These are phyloP conservation scores for Channa maculata DNA, from an alignment of 2,113 vertebrate genomes.

Conservation along the genomic window DNA sequence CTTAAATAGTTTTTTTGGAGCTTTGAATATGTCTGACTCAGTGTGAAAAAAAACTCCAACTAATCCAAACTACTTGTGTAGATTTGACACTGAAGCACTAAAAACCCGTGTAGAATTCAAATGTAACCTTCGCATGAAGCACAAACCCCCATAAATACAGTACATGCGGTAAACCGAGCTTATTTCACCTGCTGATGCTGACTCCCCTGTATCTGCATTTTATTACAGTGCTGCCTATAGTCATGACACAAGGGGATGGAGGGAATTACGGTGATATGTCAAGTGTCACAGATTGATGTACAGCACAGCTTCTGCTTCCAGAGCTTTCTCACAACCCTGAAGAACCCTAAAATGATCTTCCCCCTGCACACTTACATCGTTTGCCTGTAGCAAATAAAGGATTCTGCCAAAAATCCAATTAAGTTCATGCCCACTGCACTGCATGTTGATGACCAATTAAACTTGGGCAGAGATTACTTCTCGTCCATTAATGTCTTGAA, in stretches of 20 bases:
- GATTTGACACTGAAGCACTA: conserved; percentile 25
- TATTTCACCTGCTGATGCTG: conserved; percentile 16
- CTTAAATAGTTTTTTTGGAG: neutral
- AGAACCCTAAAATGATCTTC: conserved; percentile 6
- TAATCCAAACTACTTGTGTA: conserved; percentile 26
- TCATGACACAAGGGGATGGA: conserved; percentile 29
- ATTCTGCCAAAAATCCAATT: conserved; percentile 32
- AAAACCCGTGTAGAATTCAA: conserved; percentile 23
- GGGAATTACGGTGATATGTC: conserved; percentile 57
- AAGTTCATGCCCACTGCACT: conserved; percentile 25
- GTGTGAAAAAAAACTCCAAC: neutral
- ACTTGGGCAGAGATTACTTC: conserved; percentile 34
- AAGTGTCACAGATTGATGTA: conserved; percentile 37
- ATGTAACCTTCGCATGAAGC: conserved; percentile 22
- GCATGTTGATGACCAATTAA: conserved; percentile 39
- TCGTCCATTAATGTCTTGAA: conserved; percentile 19
- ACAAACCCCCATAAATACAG: conserved; percentile 7
- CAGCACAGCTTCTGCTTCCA: conserved; percentile 13
- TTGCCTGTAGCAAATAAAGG: conserved; percentile 36
- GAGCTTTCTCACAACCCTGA: conserved; percentile 1
- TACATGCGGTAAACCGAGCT: neutral
- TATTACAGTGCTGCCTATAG: conserved; percentile 13
- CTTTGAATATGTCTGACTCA: conserved; percentile 2
- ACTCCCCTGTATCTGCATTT: conserved; percentile 25
- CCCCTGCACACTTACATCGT: conserved; percentile 1